Evolutionary conservation across 2,113 vertebrate genomes (phyloP).

Genomic region (Seriola quinqueradiata): DNA sequence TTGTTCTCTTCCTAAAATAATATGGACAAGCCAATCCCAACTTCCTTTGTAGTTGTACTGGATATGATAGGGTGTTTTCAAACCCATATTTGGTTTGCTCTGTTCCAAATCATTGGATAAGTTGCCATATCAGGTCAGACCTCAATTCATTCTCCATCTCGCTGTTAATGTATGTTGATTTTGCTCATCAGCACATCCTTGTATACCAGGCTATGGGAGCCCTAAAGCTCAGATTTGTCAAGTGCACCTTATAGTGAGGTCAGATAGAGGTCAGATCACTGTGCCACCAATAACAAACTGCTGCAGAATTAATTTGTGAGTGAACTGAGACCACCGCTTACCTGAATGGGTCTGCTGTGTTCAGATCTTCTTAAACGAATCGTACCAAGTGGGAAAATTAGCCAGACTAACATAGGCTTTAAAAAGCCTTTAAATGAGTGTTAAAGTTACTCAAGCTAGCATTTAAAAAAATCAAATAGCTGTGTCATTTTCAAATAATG

Average conservation of each 20-base stretch:
- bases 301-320: background rate
- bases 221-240: background rate
- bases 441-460: background rate
- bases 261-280: background rate
- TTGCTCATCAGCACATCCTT: background rate
- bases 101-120: background rate
- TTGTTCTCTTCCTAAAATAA: background rate
- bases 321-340: background rate
- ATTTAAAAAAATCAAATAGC: background rate
- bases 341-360: background rate
- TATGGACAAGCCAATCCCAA: too few species aligned
- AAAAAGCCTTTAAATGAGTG: background rate
- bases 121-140: background rate
- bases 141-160: background rate
- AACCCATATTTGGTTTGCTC: background rate
- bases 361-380: background rate
- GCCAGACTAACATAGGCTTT: background rate
- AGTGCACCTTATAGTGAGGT: background rate
- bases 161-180: background rate
- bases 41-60: background rate
- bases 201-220: background rate
- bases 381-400: background rate
- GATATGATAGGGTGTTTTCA: too few species aligned
- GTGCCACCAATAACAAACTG: background rate
- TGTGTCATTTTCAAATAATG: background rate